Base-by-base conservation (phyloP, 2,113 vertebrate species). In the Chascanopsetta lugubris region DNA sequence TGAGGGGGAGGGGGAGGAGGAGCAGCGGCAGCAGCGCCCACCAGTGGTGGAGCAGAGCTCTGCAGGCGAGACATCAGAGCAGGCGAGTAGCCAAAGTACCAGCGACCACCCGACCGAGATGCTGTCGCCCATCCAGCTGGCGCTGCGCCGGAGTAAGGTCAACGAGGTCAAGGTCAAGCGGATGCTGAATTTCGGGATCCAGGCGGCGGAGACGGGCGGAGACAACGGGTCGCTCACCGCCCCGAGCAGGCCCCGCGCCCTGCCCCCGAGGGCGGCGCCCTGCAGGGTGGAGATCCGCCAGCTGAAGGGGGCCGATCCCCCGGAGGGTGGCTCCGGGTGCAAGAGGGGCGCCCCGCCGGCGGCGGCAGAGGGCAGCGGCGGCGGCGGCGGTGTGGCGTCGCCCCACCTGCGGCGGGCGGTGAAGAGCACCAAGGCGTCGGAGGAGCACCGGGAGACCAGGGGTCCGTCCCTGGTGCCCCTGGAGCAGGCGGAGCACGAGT, bases 401-500 rank as follows among this genome's bases (percentile, higher is more conserved):
- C 93, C 93, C 0, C 61, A 75, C 6, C 36, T 75, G n/a, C 88
- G 80, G 10, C 83, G 88, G 66, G 30, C 32, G 0, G 48, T 30
- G 4, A 92, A 90, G 75, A 82, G 11, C 36, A 75, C 73, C 0
- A 93, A 91, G 59, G 79, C 46, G 6, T 36, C 80, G 0, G 92
- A 94, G n/a, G 94, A 93, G 32, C 66, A 69, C 7, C 87, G 53
- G 45, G 78, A 86, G 1, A 50, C 55, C 1, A 62, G 65, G 12
- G n/a, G 11, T 4, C 48, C 84, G 0, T 74, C 89, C 0, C 10
- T 48, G 1, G 82, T 94, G 30, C 93, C 93, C 0, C 63, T 98
- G 78, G 96, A 97, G 20, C 80, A 89, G 0, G 36, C 79, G 0
- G 97, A 97, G 76, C 97, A 99, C 20, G 81, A 93, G 56, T 98